Base-by-base conservation (phyloP, 1,140 invertebrate genomes). In the Wasmannia auropunctata region DNA sequence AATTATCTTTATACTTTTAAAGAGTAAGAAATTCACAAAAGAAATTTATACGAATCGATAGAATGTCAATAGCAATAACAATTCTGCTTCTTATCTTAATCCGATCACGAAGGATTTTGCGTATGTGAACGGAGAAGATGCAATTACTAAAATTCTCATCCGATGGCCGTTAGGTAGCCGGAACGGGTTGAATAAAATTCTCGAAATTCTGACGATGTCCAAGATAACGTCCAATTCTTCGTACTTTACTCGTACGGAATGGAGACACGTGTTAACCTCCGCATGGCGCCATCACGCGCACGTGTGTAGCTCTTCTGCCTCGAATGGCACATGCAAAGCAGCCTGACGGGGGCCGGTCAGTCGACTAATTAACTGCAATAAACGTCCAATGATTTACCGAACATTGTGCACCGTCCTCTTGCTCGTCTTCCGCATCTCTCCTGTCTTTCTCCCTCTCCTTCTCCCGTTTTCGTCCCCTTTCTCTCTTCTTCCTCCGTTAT, bases 321-420 rank as follows among this genome's bases (percentile, higher is more conserved):
- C n/a, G 34, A 70, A 51, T 28, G 54, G 43, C 51, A 85, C 83
- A 92, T 92, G 91, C 91, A 92, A 92, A 93, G 88, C 86, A 88
- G 86, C 75, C 70, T 65, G 67, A 65, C 86, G 83, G 79, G n/a
- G 69, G 85, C 65, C 88, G 72, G 91, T 84, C 81, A 69, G 87
- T 88, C 88, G 87, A 91, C 91, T 93, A 93, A 93, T 93, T 93
- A 93, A 92, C 92, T 89, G 92, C 88, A 91, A 91, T 93, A 93
- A 93, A 93, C 86, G 90, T 92, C 91, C 88, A 91, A 92, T 93
- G 92, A 93, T 93, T 93, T 93, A 92, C 92, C 88, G 92, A 91
- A 92, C 22, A 72, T 74, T 69, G 79, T 60, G 37, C 63, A 34
- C 22, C 49, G 19, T 62, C 10, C 10, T 83, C 67, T 31, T 40